phyloP scores from a whole-genome alignment of 2,113 vertebrate genomes.

The Mustela nigripes region DNA sequence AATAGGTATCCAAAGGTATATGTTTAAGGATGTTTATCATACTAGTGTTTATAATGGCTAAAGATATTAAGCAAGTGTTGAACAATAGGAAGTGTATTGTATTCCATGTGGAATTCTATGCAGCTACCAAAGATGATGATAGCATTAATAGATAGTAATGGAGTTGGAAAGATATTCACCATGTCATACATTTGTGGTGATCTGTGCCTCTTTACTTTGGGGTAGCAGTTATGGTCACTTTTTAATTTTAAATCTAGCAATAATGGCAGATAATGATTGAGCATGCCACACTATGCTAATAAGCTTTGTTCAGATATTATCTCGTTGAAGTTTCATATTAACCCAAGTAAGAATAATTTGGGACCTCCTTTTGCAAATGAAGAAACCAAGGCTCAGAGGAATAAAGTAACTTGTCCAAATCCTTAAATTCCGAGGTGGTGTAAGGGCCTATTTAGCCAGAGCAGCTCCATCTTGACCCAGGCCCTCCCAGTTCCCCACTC shows the following conservation, averaged over 20 bases:
- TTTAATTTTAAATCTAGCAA: background rate
- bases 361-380: constrained; percentile 32
- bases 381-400: constrained; percentile 25
- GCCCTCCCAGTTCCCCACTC: too few relatives aligned
- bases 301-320: background rate
- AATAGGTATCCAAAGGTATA: background rate
- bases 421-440: background rate
- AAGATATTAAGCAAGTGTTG: background rate
- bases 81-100: background rate
- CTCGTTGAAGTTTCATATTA: constrained; percentile 14
- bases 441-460: too few relatives aligned
- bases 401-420: background rate
- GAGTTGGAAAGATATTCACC: background rate
- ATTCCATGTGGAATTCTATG: background rate
- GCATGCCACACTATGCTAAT: background rate
- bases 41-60: background rate
- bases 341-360: background rate
- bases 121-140: background rate
- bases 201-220: constrained; percentile 12
- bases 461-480: too few relatives aligned
- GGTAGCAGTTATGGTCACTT: background rate
- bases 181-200: background rate
- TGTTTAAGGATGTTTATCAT: constrained; percentile 28
- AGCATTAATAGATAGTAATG: background rate
- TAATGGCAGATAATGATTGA: background rate